phyloP scores from a whole-genome alignment of 1,140 invertebrate genomes.

The Ladona fulva region DNA sequence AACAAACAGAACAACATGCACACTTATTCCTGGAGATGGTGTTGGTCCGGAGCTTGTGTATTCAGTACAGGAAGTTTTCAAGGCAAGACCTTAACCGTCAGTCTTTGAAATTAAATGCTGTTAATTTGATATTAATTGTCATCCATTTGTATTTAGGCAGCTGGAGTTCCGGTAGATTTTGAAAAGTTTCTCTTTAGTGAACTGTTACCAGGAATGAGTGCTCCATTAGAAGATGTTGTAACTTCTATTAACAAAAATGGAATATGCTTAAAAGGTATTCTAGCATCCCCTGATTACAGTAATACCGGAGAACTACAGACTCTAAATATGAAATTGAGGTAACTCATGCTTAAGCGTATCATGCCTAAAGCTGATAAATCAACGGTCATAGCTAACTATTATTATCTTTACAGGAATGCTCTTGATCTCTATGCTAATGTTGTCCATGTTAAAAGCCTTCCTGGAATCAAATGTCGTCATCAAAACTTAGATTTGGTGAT shows the following conservation, averaged over 20 bases:
- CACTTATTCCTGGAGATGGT: conserved; percentile 95
- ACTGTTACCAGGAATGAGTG: conserved; percentile 83
- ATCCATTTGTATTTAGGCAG: conserved; percentile 52
- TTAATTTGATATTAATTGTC: too few relatives aligned
- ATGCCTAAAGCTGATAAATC: neutral
- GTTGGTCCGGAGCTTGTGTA: conserved; percentile 94
- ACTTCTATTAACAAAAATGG: conserved; percentile 82
- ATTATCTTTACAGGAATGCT: conserved; percentile 45
- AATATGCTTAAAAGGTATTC: conserved; percentile 94
- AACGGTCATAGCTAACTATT: neutral
- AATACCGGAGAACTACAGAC: conserved; percentile 86
- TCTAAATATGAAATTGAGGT: conserved; percentile 89
- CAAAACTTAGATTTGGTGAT: conserved; percentile 91
- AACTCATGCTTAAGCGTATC: conserved; percentile 26
- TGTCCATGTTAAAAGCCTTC: conserved; percentile 88
- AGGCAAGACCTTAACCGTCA: conserved; percentile 39
- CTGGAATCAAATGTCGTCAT: conserved; percentile 80
- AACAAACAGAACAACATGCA: conserved; percentile 60
- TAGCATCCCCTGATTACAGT: conserved; percentile 84
- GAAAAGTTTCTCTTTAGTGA: conserved; percentile 83
- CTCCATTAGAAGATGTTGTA: conserved; percentile 82
- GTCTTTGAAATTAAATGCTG: too few relatives aligned
- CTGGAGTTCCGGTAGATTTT: conserved; percentile 79
- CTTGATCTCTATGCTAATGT: conserved; percentile 97
- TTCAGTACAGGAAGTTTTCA: conserved; percentile 89